Evolutionary conservation across 2,888 invertebrate genomes (phyloP).

Genomic region (Perizoma flavofasciatum): DNA sequence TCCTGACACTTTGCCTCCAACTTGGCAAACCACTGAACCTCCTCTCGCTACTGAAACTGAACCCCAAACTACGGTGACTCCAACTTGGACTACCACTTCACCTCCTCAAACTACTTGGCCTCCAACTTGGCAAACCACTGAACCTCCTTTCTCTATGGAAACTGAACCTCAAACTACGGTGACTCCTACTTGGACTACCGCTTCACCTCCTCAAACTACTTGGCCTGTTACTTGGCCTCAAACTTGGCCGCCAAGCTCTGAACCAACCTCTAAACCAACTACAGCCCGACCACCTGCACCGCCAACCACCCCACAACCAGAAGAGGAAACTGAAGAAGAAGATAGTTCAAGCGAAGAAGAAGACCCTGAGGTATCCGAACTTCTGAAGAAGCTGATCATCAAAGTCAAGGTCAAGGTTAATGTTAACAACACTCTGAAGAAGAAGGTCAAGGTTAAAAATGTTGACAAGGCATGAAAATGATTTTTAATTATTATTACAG

Average conservation of each 20-base stretch:
- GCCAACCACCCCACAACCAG: constrained; percentile 35
- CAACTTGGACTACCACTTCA: constrained; percentile 19
- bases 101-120: constrained; percentile 25
- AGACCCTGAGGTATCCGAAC: constrained; percentile 55
- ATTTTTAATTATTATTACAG: not conserved
- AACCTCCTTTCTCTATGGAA: too few relatives aligned
- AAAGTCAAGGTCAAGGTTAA: constrained; percentile 71
- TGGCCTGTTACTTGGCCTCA: constrained; percentile 4
- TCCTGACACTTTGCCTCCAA: too few relatives aligned
- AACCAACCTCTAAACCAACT: constrained; percentile 2
- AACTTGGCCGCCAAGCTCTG: too few relatives aligned
- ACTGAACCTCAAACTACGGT: constrained; percentile 5
- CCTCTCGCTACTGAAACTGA: constrained; percentile 20
- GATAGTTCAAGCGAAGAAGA: constrained; percentile 50
- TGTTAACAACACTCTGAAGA: constrained; percentile 57
- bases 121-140: too few relatives aligned
- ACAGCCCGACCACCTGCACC: constrained; percentile 6
- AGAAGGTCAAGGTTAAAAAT: constrained; percentile 40
- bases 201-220: constrained; percentile 25
- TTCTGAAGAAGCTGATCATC: constrained; percentile 67
- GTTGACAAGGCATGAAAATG: constrained; percentile 1
- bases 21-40: too few relatives aligned
- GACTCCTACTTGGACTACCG: constrained; percentile 20
- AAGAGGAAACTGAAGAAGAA: constrained; percentile 48
- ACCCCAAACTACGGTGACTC: constrained; percentile 13